These are phyloP conservation scores for Porites lutea DNA, from an alignment of 64 coral and sea anemone species.

Conservation along the genomic window DNA sequence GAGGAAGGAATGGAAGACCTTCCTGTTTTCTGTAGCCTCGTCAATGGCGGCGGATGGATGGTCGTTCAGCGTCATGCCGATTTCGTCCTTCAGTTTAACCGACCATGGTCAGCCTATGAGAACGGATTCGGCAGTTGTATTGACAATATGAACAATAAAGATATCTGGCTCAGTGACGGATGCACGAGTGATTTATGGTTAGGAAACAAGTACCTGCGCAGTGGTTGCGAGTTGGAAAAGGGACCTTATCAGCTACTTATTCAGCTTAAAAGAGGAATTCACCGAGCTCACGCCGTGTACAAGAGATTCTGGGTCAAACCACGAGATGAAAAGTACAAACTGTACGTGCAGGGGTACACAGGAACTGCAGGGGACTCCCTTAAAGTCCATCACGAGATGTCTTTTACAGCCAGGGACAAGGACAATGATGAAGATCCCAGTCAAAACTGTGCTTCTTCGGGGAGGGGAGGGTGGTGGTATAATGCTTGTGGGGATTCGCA, in stretches of 20 bases:
- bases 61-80: not conserved
- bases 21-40: not conserved
- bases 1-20: not conserved
- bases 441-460: slow-evolving; percentile 12
- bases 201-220: not conserved
- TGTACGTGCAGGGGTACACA: not conserved
- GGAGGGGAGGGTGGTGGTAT: slow-evolving; percentile 40
- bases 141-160: not conserved
- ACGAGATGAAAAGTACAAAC: not conserved
- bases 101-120: not conserved
- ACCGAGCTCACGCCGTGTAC: not conserved
- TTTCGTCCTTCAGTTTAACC: not conserved
- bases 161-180: not conserved
- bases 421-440: slow-evolving; percentile 19
- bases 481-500: not conserved
- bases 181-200: not conserved
- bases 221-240: not conserved
- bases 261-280: not conserved
- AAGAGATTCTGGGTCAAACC: not conserved
- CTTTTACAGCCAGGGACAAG: slow-evolving; percentile 25
- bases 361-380: slow-evolving; percentile 40
- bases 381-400: slow-evolving; percentile 9
- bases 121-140: not conserved
- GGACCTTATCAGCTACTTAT: not conserved
- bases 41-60: not conserved